Percentiles rank a stretch among this genome's conserved stretches.
phyloP scores from a whole-genome alignment of 2,888 invertebrate species.

The Mesorhabditis spiculigera region DNA sequence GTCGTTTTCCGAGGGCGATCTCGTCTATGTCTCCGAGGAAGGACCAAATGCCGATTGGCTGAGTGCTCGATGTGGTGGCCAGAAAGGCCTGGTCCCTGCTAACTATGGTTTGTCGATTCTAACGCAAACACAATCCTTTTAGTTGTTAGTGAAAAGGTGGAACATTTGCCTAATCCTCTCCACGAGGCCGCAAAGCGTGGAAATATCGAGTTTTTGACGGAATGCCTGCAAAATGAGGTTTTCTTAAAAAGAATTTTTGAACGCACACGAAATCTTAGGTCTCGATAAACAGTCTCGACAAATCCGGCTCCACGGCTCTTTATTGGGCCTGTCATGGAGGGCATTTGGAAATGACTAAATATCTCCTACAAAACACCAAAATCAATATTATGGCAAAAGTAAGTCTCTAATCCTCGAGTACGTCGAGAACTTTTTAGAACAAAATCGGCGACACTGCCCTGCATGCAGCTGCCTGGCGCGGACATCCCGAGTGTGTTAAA shows the following conservation, averaged over 20 bases:
- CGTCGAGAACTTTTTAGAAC: conserved; percentile 62
- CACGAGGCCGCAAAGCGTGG: conserved; percentile 71
- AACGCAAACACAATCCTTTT: conserved; percentile 8
- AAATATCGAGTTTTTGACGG: conserved; percentile 66
- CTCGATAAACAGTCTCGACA: conserved; percentile 69
- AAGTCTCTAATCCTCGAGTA: not conserved
- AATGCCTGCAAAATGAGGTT: conserved; percentile 68
- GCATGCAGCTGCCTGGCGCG: conserved; percentile 68
- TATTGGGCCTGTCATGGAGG: conserved; percentile 71
- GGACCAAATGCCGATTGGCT: conserved; percentile 44
- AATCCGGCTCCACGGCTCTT: conserved; percentile 69
- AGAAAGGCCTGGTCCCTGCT: conserved; percentile 39
- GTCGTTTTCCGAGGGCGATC: conserved; percentile 69
- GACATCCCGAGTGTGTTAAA: conserved; percentile 66
- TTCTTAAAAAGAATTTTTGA: not conserved
- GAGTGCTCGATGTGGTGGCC: conserved; percentile 37
- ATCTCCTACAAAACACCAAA: conserved; percentile 60
- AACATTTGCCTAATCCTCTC: conserved; percentile 67
- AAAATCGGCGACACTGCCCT: conserved; percentile 70
- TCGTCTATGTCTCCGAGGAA: conserved; percentile 53
- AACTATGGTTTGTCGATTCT: conserved; percentile 34
- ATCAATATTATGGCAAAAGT: conserved; percentile 6
- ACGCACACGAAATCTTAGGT: conserved; percentile 56
- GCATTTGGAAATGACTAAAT: conserved; percentile 65
- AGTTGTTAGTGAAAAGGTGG: conserved; percentile 55